phyloP scores from a whole-genome alignment of 1,140 invertebrate species.

The Thalassaphorura encarpata region DNA sequence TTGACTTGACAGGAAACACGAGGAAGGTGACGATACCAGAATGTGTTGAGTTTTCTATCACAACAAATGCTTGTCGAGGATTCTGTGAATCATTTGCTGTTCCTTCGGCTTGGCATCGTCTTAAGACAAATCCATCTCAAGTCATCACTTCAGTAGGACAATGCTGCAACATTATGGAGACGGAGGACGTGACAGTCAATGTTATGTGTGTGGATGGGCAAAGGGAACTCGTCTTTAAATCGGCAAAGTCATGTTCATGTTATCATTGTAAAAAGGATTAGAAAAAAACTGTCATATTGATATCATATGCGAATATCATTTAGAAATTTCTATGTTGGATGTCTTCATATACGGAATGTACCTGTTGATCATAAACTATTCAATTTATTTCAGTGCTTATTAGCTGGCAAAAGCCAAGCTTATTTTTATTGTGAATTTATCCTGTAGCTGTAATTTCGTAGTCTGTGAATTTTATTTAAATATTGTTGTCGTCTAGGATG shows the following conservation, averaged over 20 bases:
- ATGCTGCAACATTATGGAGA: conserved; percentile 72
- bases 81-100: conserved; percentile 64
- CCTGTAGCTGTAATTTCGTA: no score
- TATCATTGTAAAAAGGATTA: conserved; percentile 76
- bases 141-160: conserved; percentile 73
- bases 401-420: no score
- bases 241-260: conserved; percentile 67
- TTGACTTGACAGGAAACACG: conserved; percentile 53
- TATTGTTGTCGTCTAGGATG: no score
- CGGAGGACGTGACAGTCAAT: conserved; percentile 29
- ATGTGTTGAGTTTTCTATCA: conserved; percentile 71
- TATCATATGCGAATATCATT: no score
- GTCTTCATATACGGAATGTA: no score
- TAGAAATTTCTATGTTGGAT: no score
- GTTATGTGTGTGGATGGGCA: conserved; percentile 60
- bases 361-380: no score
- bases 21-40: conserved; percentile 65
- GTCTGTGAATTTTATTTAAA: no score
- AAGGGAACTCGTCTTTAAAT: conserved; percentile 66
- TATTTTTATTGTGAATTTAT: no score
- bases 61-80: conserved; percentile 74
- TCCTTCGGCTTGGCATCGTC: conserved; percentile 49
- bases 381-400: no score
- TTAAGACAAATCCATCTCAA: conserved; percentile 48
- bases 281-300: no score